Percentiles rank a stretch among this genome's conserved stretches.
These are phyloP conservation scores for Holothuria scabra DNA, from an alignment of 53 echinoderm and acorn worm species.

Conservation along the genomic window DNA sequence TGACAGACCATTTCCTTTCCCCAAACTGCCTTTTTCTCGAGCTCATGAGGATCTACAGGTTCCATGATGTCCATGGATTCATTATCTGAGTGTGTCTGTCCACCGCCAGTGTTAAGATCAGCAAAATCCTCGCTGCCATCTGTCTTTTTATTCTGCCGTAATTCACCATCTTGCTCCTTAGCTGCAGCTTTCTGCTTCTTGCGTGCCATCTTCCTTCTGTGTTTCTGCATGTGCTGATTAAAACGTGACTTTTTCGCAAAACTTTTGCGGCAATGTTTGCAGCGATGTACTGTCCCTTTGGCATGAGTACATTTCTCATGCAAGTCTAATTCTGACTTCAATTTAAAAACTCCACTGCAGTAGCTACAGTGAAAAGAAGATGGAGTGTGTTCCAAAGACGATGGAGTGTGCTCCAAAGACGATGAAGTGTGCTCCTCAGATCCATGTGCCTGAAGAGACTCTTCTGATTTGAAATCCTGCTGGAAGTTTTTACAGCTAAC, in stretches of 20 bases:
- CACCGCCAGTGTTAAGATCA: too few relatives aligned
- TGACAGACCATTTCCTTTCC: conserved; percentile 3
- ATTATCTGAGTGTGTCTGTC: too few relatives aligned
- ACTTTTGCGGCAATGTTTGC: conserved; percentile 30
- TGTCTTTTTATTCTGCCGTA: too few relatives aligned
- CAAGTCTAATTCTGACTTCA: conserved; percentile 12
- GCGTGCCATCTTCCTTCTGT: background rate
- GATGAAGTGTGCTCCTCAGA: background rate
- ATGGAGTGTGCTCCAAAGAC: too few relatives aligned
- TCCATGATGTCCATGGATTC: too few relatives aligned
- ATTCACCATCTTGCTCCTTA: too few relatives aligned
- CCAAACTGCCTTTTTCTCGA: too few relatives aligned
- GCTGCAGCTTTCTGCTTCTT: too few relatives aligned
- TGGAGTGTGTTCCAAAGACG: background rate
- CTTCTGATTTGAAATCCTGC: conserved; percentile 9
- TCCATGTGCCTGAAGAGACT: background rate
- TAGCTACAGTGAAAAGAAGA: conserved; percentile 15
- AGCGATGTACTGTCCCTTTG: background rate
- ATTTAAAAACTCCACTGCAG: conserved; percentile 22
- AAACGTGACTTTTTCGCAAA: background rate
- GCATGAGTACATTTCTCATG: conserved; percentile 36
- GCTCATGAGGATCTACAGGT: too few relatives aligned
- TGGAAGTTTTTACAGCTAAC: background rate
- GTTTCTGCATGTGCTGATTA: conserved; percentile 19
- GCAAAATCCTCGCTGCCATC: too few relatives aligned